Base-by-base conservation (phyloP, 1,140 invertebrate species). In the Ips typographus region DNA sequence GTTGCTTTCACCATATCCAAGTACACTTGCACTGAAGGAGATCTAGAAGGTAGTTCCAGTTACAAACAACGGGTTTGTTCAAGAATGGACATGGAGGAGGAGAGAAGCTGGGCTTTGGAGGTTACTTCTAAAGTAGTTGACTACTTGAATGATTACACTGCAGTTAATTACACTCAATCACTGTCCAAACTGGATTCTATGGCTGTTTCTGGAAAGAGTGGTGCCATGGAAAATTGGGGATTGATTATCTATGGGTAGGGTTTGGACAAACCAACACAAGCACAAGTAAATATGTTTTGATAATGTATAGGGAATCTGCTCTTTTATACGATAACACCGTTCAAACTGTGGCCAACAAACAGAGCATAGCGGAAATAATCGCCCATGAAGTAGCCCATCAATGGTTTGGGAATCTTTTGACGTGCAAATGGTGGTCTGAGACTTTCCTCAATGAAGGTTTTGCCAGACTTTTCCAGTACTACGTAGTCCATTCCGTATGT, bases 181-280 rank as follows among this genome's bases (percentile, higher is more conserved):
- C 4, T 65, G 7, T 65, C 40, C 40, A 65, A 65, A 22, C 37
- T 63, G 49, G 43, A 47, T 51, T 44, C 47, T 2, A 51, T 51
- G 22, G 94, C 93, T 6, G 93, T 97, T 72, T 95, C 95, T 4
- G 95, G 98, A 81, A 89, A 91, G 1, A 93, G 94, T 2, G 95
- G 94, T 5, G 95, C 94, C 1, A 98, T 97, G 89, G 95, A 97
- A 81, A 94, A 97, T 82, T 98, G 94, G 92, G 92, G 92, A 39
- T 80, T 94, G 1, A 87, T 94, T 0, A 93, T 91, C 2, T 94
- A 87, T 76, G 84, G 94, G 65, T 65, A 4, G 2, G 44, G 39
- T 43, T 39, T 38, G 0, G 3, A 3, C 44, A 22, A 40, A 40
- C 40, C 2, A 41, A 5, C 4, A 40, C 1, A 2, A 44, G n/a